Evolutionary conservation across 2,113 vertebrate genomes (phyloP), one percentile per base, ranked within the genome.

Genomic region (Larimichthys crocea): DNA sequence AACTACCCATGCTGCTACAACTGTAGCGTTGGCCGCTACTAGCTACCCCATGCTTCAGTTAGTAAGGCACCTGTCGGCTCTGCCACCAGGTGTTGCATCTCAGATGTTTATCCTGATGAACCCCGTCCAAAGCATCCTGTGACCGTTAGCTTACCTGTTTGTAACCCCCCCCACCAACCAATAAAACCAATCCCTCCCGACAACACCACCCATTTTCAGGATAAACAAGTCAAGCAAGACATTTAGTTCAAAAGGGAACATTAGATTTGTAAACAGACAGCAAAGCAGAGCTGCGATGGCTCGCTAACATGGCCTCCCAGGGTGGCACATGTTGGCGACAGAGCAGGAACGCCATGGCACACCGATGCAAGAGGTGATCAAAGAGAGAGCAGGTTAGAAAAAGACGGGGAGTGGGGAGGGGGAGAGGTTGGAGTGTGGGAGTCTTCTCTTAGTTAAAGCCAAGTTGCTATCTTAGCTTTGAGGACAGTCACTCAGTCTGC

Each of bases 51-150:
- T 93, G 92, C 92, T 82, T 89, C 72, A 14, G 86, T 91, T 90
- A 92, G 87, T 87, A 63, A 83, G 78, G 67, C 76, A 22, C 68
- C 87, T 68, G 65, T 71, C 20, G 26, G 74, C 79, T 90, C 78
- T 83, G 79, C 80, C 62, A 66, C 16, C n/a, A 84, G 76, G 84
- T n/a, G 67, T 94, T 95, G 94, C 93, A 94, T 93, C 94, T 87
- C 94, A 92, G 89, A 92, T 90, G 94, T 94, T 96, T 96, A 96
- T 95, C 95, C 95, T 94, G 94, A 92, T 80, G 35, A 42, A 53
- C 26, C 48, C 15, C 53, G 6, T 56, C 8, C 61, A 5, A 74
- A 48, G 68, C 8, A 4, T 20, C 68, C 80, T 66, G 63, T 57
- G 9, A 86, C 66, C 66, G 64, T 82, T 56, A 77, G 14, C 87